Percentiles rank a stretch among this genome's conserved stretches.
Conservation (phyloP, 2,888 invertebrate species). For the Cosmia trapezina region DNA sequence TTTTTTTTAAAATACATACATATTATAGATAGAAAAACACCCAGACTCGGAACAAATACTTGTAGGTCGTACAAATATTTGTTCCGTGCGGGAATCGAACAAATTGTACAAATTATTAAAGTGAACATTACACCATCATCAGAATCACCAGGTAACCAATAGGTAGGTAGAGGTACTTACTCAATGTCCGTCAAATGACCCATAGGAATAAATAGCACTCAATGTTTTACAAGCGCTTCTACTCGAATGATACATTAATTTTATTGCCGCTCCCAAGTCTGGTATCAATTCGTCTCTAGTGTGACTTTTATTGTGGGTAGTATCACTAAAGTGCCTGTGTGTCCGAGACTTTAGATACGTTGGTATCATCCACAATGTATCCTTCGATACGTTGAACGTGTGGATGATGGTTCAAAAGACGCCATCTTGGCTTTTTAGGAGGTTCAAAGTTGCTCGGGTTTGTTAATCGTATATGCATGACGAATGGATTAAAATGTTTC, state of each 20-base stretch:
- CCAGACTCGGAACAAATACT: too few relatives aligned
- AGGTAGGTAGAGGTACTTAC: too few relatives aligned
- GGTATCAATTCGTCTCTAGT: conserved; percentile 50
- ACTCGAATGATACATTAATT: conserved; percentile 49
- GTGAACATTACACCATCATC: too few relatives aligned
- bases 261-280: conserved; percentile 39
- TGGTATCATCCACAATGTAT: too few relatives aligned
- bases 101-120: too few relatives aligned
- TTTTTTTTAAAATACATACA: too few relatives aligned
- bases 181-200: conserved; percentile 22
- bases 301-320: conserved; percentile 49
- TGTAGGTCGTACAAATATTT: too few relatives aligned
- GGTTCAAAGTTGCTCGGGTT: neutral
- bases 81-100: too few relatives aligned
- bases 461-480: too few relatives aligned
- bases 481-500: too few relatives aligned
- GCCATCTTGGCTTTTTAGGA: neutral
- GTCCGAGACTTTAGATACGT: neutral
- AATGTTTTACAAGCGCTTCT: conserved; percentile 49
- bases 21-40: too few relatives aligned
- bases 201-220: conserved; percentile 37
- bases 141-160: too few relatives aligned
- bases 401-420: neutral
- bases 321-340: conserved; percentile 17
- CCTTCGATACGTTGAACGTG: neutral